Evolutionary conservation across 2,113 vertebrate genomes (phyloP).

Genomic region (Gracilinanus agilis): DNA sequence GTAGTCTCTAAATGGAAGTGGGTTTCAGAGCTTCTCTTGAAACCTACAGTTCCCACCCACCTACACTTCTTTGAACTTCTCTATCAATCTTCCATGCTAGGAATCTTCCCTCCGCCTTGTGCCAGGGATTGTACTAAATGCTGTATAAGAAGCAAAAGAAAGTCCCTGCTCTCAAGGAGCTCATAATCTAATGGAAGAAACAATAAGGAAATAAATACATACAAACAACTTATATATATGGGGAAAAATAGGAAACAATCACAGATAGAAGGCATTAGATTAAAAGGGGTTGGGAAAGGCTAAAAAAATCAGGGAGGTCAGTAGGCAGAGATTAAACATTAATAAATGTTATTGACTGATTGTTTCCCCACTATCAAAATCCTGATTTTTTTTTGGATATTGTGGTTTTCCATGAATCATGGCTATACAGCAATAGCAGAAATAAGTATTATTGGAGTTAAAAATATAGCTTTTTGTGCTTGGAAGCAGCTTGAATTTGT

Average conservation of each 20-base stretch:
- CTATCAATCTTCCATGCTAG: not conserved
- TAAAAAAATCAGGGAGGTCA: not conserved
- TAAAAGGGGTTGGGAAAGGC: not conserved
- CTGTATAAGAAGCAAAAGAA: not conserved
- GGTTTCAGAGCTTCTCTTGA: not conserved
- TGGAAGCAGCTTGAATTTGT: not conserved
- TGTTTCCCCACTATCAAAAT: not conserved
- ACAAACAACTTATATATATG: not conserved
- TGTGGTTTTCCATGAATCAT: not conserved
- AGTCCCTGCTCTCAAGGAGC: not conserved
- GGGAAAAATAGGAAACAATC: not conserved
- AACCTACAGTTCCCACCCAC: not conserved
- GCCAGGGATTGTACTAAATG: not conserved
- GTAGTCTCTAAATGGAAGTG: not conserved
- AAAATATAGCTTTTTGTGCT: not conserved
- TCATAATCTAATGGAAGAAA: not conserved
- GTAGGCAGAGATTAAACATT: not conserved
- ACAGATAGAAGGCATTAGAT: not conserved
- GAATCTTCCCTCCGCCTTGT: not conserved
- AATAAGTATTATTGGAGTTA: not conserved
- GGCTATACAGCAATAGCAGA: not conserved
- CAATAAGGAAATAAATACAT: not conserved
- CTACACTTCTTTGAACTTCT: not conserved
- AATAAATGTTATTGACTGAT: not conserved
- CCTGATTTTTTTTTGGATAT: not conserved